Evolutionary conservation across 2,888 invertebrate genomes (phyloP).

Genomic region (Conus canariensis): DNA sequence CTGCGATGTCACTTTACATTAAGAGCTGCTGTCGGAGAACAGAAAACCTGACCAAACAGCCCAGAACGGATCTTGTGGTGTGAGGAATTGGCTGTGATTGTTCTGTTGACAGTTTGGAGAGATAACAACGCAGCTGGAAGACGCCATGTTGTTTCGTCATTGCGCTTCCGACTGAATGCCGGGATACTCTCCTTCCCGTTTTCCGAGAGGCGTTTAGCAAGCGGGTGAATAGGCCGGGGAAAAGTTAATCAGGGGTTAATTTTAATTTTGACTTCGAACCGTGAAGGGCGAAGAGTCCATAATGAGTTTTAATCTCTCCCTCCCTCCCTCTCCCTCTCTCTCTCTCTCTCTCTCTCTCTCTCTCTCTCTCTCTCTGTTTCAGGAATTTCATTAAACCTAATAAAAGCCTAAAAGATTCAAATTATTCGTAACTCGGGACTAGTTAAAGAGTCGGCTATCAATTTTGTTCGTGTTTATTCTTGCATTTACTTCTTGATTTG

Average conservation of each 20-base stretch:
- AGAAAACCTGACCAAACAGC: background rate
- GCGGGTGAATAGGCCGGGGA: background rate
- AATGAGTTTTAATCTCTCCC: conserved; percentile 13
- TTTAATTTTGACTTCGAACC: background rate
- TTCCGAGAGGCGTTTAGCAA: background rate
- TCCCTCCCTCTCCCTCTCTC: conserved; percentile 5
- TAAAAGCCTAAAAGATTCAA: background rate
- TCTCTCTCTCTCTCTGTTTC: conserved; percentile 2
- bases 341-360: background rate
- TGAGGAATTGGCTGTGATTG: background rate
- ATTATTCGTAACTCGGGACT: no score
- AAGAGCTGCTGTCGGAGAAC: background rate
- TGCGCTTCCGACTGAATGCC: conserved; percentile 12
- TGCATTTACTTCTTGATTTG: no score
- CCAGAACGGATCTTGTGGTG: background rate
- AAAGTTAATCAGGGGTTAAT: conserved; percentile 20
- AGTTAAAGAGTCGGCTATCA: no score
- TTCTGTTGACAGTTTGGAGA: conserved; percentile 18
- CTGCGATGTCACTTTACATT: no score
- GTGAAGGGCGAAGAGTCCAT: background rate
- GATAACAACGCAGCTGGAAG: conserved; percentile 30
- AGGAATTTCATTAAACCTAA: background rate
- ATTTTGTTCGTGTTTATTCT: no score
- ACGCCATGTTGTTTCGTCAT: conserved; percentile 25
- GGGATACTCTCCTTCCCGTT: conserved; percentile 21